Evolutionary conservation across 2,797 vertebrate genomes (phyloP), one percentile per base, ranked within the genome.

Genomic region (Cynodonichthys magdalenae): DNA sequence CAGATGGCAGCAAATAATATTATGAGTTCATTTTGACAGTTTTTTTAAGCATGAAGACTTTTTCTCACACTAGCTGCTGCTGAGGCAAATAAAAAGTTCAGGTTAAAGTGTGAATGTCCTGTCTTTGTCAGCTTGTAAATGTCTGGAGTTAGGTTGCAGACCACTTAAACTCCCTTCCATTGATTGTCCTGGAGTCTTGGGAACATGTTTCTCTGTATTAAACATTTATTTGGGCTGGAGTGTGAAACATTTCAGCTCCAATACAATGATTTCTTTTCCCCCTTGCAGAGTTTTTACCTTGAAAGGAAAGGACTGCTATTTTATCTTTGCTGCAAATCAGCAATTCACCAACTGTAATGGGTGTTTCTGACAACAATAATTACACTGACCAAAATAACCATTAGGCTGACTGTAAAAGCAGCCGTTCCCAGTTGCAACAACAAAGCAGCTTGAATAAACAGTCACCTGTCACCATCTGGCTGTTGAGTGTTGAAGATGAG

Each of bases 331-430:
- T 53, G 48, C 75, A 74, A 49, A 82, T 81, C 81, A 87, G 70
- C 77, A 74, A 65, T 50, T 79, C 64, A 71, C 71, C 72, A 84
- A 67, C 79, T 65, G 58, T 39, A 68, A 48, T 55, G 65, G 39
- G 54, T 66, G 69, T 81, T 74, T 66, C 63, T 73, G 63, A 92
- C 77, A 89, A 84, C 86, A 90, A 54, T 89, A 90, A 93, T 92
- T 92, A 92, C 71, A 63, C 46, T 47, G 59, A 81, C 71, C 84
- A 90, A 91, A 92, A 90, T 83, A 71, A 76, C 81, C 89, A 88
- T 92, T 91, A 90, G 56, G 24, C 27, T 6, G 53, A 56, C 60
- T 66, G 81, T 52, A 58, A 58, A 59, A 66, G 74, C 44, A 69
- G 67, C 75, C 85, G 24, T 71, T 76, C 66, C 69, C 72, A 71